Percentiles rank a stretch among this genome's conserved stretches.
Conservation (phyloP, 1,140 invertebrate species). For the Pollicipes pollicipes region DNA sequence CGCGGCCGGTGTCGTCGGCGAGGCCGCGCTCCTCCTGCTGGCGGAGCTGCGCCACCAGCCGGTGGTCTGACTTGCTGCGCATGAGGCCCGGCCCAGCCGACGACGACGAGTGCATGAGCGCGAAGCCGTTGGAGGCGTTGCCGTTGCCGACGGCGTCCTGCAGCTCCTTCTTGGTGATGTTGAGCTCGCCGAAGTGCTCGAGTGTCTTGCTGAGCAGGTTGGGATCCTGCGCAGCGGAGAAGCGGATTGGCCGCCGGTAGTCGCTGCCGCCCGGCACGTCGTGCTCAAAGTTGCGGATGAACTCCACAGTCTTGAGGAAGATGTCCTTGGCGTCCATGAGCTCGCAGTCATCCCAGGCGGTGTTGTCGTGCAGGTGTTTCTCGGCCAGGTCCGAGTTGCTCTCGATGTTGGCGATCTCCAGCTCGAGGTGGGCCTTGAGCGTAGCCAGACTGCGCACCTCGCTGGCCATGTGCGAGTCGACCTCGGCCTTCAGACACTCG, state of each 20-base stretch:
- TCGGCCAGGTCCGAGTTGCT: conserved; percentile 94
- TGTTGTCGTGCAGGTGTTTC: conserved; percentile 68
- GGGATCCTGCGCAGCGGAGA: conserved; percentile 69
- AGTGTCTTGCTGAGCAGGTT: conserved; percentile 30
- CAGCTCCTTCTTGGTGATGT: neutral
- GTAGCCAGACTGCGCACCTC: conserved; percentile 64
- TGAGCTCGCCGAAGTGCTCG: conserved; percentile 11
- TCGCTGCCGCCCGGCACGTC: conserved; percentile 43
- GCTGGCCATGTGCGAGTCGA: conserved; percentile 65
- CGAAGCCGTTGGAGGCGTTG: neutral
- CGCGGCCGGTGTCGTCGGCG: conserved; percentile 16
- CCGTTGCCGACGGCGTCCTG: conserved; percentile 4
- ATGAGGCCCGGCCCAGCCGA: conserved; percentile 50
- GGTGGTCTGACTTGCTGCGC: conserved; percentile 82
- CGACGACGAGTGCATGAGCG: conserved; percentile 27
- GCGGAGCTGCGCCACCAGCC: conserved; percentile 69
- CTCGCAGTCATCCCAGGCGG: conserved; percentile 42
- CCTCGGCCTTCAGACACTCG: conserved; percentile 65
- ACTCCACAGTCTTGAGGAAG: conserved; percentile 77
- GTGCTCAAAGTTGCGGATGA: conserved; percentile 80
- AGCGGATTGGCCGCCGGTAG: conserved; percentile 62
- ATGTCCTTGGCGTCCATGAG: conserved; percentile 86
- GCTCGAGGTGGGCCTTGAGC: conserved; percentile 79
- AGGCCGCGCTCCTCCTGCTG: conserved; percentile 50
- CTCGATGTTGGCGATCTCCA: conserved; percentile 77